Percentiles rank a stretch among this genome's conserved stretches.
phyloP scores from a whole-genome alignment of 2,888 invertebrate genomes.

The Cephus spinipes region DNA sequence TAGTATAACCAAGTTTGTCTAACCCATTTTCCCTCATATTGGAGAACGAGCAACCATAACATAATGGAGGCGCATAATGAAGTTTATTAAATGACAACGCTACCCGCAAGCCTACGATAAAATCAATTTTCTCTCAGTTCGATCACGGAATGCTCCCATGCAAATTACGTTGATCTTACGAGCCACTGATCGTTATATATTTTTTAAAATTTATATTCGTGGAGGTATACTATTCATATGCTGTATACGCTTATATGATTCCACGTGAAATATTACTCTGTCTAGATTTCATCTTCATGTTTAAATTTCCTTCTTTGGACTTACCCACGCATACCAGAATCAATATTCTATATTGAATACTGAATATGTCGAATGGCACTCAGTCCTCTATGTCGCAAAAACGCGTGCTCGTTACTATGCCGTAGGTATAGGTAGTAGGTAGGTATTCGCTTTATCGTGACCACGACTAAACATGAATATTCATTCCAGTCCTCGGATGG shows the following conservation, averaged over 20 bases:
- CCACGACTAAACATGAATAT: background rate
- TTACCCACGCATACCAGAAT: background rate
- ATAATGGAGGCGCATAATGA: slow-evolving; percentile 29
- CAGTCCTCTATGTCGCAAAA: background rate
- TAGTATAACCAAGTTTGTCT: slow-evolving; percentile 15
- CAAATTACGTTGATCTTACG: background rate
- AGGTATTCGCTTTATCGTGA: background rate
- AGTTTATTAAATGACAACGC: slow-evolving; percentile 38
- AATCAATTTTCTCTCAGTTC: slow-evolving; percentile 18
- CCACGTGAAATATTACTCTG: background rate
- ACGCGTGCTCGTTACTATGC: background rate
- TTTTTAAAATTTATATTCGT: background rate
- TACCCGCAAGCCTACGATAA: slow-evolving; percentile 30
- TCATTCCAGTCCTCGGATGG: background rate
- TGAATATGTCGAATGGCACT: background rate
- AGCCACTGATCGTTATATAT: background rate
- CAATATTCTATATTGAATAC: background rate
- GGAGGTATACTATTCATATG: background rate
- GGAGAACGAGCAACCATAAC: slow-evolving; percentile 20
- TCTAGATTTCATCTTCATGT: background rate
- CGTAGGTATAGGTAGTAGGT: background rate
- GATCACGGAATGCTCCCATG: background rate
- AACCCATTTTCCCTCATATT: slow-evolving; percentile 17
- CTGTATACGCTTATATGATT: background rate
- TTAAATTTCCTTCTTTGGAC: background rate